A percentile compares a stretch with the other conserved stretches of the same genome.
Conservation (phyloP, 1,140 invertebrate species). For the Gonatopus flavifemur region DNA sequence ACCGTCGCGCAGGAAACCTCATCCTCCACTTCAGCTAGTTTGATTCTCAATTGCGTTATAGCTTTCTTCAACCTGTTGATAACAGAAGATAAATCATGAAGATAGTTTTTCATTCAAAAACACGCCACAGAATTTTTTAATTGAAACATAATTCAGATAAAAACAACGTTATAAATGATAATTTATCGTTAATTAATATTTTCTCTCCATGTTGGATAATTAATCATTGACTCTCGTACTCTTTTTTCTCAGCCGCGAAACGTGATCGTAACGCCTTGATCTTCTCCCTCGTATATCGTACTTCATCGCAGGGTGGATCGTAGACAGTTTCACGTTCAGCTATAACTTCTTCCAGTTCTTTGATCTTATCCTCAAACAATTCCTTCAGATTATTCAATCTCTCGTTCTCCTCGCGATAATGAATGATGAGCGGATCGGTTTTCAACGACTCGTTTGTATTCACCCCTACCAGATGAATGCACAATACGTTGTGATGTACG, state of each 20-base stretch:
- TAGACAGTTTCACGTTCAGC: conserved; percentile 36
- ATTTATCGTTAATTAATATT: neutral
- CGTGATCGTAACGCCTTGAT: conserved; percentile 32
- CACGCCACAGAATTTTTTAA: neutral
- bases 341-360: conserved; percentile 38
- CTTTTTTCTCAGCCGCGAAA: conserved; percentile 36
- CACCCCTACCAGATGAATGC: conserved; percentile 34
- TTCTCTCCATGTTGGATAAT: no score
- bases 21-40: conserved; percentile 35
- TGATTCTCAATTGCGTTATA: conserved; percentile 34
- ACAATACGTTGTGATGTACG: no score
- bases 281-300: conserved; percentile 33
- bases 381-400: conserved; percentile 37
- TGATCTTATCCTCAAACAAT: conserved; percentile 40
- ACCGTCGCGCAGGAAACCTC: conserved; percentile 41
- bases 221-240: no score
- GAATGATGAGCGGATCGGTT: conserved; percentile 41
- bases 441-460: conserved; percentile 32
- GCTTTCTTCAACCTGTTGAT: conserved; percentile 40
- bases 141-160: neutral
- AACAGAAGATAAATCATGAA: conserved; percentile 9
- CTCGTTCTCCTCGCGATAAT: conserved; percentile 42
- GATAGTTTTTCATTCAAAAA: neutral
- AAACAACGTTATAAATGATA: neutral
- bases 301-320: conserved; percentile 28